These are phyloP conservation scores for Proisotoma minuta DNA, from an alignment of 2,888 invertebrate genomes.

Conservation along the genomic window DNA sequence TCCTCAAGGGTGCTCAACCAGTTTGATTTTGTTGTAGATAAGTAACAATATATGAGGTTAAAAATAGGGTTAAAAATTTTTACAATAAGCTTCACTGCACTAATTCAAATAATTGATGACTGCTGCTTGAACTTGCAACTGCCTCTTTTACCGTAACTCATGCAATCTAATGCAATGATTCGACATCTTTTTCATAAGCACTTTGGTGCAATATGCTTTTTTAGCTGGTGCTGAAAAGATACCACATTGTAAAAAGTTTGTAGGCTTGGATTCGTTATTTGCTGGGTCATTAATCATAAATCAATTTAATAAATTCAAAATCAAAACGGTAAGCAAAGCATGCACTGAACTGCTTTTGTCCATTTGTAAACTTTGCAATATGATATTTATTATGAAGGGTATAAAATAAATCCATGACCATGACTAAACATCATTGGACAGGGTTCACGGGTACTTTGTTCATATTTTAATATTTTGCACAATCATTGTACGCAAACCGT, in stretches of 20 bases:
- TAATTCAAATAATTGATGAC: neutral
- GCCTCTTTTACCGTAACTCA: neutral
- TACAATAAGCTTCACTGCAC: neutral
- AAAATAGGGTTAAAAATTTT: neutral
- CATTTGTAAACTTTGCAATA: too few relatives aligned
- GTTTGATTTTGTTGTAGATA: neutral
- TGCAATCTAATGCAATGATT: neutral
- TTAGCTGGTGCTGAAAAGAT: neutral
- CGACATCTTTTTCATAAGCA: neutral
- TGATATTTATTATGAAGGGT: neutral
- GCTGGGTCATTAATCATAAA: neutral
- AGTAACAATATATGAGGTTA: neutral
- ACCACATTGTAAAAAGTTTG: neutral
- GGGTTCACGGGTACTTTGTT: neutral
- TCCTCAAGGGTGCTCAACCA: neutral
- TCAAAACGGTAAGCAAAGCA: neutral
- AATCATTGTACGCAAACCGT: neutral
- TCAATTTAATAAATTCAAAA: neutral
- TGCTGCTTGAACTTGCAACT: neutral
- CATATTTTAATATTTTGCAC: neutral
- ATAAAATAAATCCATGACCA: neutral
- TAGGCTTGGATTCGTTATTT: neutral
- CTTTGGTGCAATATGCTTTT: neutral
- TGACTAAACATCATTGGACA: neutral
- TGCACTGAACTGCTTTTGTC: too few relatives aligned